Percentiles rank a stretch among this genome's conserved stretches.
phyloP scores from a whole-genome alignment of 2,888 invertebrate species.

The Macaria notata region DNA sequence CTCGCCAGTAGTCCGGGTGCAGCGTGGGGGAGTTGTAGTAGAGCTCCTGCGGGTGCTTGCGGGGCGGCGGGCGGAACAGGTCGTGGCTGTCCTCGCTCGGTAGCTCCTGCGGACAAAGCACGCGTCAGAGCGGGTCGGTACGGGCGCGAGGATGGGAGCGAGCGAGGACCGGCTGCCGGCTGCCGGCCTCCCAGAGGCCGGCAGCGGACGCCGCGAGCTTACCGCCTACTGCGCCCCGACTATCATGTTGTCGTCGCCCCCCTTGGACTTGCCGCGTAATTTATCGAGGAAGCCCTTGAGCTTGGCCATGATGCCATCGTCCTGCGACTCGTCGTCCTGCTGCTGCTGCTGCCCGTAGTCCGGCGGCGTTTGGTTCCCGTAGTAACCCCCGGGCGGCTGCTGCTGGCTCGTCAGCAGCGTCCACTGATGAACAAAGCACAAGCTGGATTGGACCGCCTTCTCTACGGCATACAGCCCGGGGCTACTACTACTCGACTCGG shows the following conservation, averaged over 20 bases:
- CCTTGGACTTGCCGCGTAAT: slow-evolving; percentile 47
- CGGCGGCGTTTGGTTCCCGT: not conserved
- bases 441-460: slow-evolving; percentile 71
- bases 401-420: slow-evolving; percentile 42
- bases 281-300: slow-evolving; percentile 59
- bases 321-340: slow-evolving; percentile 39
- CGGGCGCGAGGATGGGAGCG: slow-evolving; percentile 69
- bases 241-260: slow-evolving; percentile 47
- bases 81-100: slow-evolving; percentile 46
- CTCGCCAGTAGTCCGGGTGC: slow-evolving; percentile 66
- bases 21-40: slow-evolving; percentile 59
- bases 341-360: slow-evolving; percentile 26
- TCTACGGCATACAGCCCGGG: too few relatives aligned
- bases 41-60: slow-evolving; percentile 45
- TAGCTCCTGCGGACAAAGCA: slow-evolving; percentile 69
- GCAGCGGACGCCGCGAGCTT: not conserved
- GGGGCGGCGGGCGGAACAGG: slow-evolving; percentile 38
- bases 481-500: too few relatives aligned
- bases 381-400: slow-evolving; percentile 7
- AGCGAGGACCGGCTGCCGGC: slow-evolving; percentile 9
- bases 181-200: too few relatives aligned
- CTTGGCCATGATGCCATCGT: slow-evolving; percentile 49
- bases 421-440: slow-evolving; percentile 78
- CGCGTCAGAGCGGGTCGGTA: slow-evolving; percentile 39
- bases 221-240: slow-evolving; percentile 15